Evolutionary conservation across 2,113 vertebrate genomes (phyloP).

Genomic region (Anolis carolinensis): DNA sequence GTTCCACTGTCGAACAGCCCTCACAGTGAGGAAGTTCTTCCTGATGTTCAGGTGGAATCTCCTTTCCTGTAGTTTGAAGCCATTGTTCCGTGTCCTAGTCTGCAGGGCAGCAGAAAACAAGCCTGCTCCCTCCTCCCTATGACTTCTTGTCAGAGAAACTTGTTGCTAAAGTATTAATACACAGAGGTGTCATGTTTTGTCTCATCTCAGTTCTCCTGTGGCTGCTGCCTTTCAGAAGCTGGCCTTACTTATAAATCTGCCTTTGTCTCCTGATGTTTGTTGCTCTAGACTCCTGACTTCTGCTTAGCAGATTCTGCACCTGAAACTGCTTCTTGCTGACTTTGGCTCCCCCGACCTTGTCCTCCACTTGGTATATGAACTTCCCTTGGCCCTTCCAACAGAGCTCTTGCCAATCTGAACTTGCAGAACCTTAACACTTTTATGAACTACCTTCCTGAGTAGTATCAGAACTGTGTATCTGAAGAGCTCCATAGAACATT

Average conservation of each 20-base stretch:
- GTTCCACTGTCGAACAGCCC: no score
- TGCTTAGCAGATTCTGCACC: not conserved
- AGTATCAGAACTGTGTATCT: not conserved
- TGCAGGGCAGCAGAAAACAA: no score
- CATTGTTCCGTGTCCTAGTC: no score
- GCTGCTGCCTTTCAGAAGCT: not conserved
- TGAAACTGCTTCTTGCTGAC: not conserved
- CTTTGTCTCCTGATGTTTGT: not conserved
- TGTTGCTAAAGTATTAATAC: not conserved
- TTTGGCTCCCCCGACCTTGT: not conserved
- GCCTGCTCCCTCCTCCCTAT: no score
- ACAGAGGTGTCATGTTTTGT: not conserved
- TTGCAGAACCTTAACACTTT: not conserved
- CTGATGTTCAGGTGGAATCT: no score
- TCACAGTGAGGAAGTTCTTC: no score
- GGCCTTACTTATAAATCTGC: not conserved
- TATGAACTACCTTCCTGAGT: not conserved
- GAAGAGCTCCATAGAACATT: not conserved
- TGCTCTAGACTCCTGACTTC: not conserved
- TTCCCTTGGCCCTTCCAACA: not conserved
- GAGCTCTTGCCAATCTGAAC: not conserved
- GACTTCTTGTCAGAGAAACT: not conserved
- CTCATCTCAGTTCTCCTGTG: not conserved
- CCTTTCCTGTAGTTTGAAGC: no score
- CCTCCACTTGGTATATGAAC: not conserved